These are phyloP conservation scores for Geotrupes spiniger DNA, from an alignment of 2,888 invertebrate genomes.

Conservation along the genomic window DNA sequence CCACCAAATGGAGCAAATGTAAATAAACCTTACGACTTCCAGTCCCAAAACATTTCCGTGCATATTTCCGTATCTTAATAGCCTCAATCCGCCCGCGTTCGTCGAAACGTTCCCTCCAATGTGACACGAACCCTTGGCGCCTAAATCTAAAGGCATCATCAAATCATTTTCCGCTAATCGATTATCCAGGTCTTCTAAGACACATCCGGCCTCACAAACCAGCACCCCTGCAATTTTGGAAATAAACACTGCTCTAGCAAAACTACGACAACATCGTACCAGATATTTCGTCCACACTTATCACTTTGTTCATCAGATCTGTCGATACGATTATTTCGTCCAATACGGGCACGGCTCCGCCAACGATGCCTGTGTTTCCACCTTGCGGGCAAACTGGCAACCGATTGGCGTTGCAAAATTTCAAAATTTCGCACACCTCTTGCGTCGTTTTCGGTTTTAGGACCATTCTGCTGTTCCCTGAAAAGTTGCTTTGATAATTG, in stretches of 20 bases:
- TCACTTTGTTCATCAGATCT: slow-evolving; percentile 79
- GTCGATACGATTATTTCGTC: slow-evolving; percentile 93
- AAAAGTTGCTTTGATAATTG: not conserved
- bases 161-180: slow-evolving; percentile 68
- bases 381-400: slow-evolving; percentile 95
- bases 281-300: slow-evolving; percentile 76
- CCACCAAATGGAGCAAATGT: no score
- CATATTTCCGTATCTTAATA: slow-evolving; percentile 93
- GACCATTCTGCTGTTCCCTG: slow-evolving; percentile 80
- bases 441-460: slow-evolving; percentile 82
- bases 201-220: slow-evolving; percentile 88
- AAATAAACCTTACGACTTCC: slow-evolving; percentile 72
- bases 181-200: slow-evolving; percentile 81
- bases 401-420: slow-evolving; percentile 76
- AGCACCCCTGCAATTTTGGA: slow-evolving; percentile 59
- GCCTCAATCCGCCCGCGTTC: slow-evolving; percentile 91
- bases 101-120: slow-evolving; percentile 96
- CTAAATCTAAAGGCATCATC: slow-evolving; percentile 94
- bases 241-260: no score
- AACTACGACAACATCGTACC: slow-evolving; percentile 60
- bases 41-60: slow-evolving; percentile 89
- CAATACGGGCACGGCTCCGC: slow-evolving; percentile 95
- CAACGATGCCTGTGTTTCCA: slow-evolving; percentile 94
- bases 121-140: slow-evolving; percentile 93
- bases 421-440: slow-evolving; percentile 82